Evolutionary conservation across 2,888 invertebrate genomes (phyloP), one percentile per base, ranked within the genome.

Genomic region (Microctonus hyperodae): DNA sequence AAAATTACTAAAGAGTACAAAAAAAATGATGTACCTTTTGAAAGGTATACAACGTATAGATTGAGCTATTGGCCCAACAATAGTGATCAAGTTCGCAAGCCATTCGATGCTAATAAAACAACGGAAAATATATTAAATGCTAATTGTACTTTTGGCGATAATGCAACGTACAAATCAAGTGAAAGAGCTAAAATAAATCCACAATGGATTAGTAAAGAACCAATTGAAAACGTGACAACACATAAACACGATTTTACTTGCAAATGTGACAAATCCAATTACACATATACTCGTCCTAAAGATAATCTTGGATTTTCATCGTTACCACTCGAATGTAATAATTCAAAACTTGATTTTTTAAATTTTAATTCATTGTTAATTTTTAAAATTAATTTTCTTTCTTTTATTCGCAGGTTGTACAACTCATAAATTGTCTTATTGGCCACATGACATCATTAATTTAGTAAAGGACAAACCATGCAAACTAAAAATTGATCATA

Each of bases 171-270:
- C 56, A 74, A 75, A 13, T 74, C 83, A 23, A 83, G 83, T 1
- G 79, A 77, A 44, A 58, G 67, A 22, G 68, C 74, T 5, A 77
- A 79, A 13, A 65, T 62, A 53, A 22, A 22, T 25, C 4, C 23
- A 22, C 11, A 53, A 9, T 22, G 10, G 53, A 53, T 81, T 2
- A 81, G 81, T 61, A 88, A 88, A 71, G 88, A 87, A 13, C 90
- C 91, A n/a, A 89, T 92, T 86, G 90, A 91, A 82, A 88, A 88
- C 71, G 84, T 90, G 69, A 92, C 92, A 1, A 92, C 92, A 0
- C 89, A 91, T 72, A 90, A 91, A 51, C 91, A 91, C 79, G 92
- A 92, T 84, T 92, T 86, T 76, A 89, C 74, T 0, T 83, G 83
- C 83, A 83, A 80, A 65, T 69, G 55, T 57, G 6, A 63, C 0